Base-by-base conservation (phyloP, 1,140 invertebrate species). In the Subanguina moxae region DNA sequence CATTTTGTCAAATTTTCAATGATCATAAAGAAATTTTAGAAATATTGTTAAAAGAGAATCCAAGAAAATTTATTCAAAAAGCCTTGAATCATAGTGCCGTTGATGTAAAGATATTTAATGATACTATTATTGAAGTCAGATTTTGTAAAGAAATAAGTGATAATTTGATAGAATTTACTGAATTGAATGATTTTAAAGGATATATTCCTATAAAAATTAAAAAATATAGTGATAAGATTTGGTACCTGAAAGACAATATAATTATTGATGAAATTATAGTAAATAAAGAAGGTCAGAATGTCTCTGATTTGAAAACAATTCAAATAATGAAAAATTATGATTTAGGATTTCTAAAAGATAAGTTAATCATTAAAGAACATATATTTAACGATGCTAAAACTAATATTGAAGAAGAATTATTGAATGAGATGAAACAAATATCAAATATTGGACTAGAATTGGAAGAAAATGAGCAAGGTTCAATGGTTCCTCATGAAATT, bases 141-240 rank as follows among this genome's bases (percentile, higher is more conserved):
- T 73, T 70, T 43, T 72, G 70, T 28, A 64, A 72, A 72, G 69
- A 73, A 72, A 72, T 72, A 57, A 61, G 63, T 57, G 38, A 45
- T 52, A 59, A 72, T 56, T 23, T 46, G 25, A 72, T 72, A 23
- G 61, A 57, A 0, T 71, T 57, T 46, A 58, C 62, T 46, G 68
- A 72, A n/a, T n/a, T 72, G 30, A 72, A 56, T 64, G 59, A 72
- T 71, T 72, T 64, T 43, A 71, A 72, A 66, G 70, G 70, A 19
- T 73, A 72, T 57, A 71, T 72, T 45, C 70, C 70, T 17, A 72
- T 72, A 8, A 72, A 72, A 57, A 72, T 72, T 5, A 72, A 65
- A 72, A 61, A 42, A 56, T 62, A 58, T 72, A 59, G 58, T 65
- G 62, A 72, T 61, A 72, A 72, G 58, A 65, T 72, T 57, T 70